Conservation (phyloP, 2,797 vertebrate genomes). For the Phylloscopus collybita region DNA sequence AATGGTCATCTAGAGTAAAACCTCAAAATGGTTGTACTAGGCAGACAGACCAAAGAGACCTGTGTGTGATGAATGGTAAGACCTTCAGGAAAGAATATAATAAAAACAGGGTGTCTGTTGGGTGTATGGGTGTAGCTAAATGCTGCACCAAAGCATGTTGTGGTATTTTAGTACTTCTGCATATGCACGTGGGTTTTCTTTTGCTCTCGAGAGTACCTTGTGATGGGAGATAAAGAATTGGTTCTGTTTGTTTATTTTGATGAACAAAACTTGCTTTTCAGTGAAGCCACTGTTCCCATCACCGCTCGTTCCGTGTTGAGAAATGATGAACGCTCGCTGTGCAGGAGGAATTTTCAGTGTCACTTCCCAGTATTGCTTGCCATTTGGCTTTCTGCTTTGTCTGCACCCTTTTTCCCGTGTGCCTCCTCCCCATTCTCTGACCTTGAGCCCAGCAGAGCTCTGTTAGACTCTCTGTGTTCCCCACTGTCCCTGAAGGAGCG, state of each 20-base stretch:
- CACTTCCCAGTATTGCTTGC: fast-evolving
- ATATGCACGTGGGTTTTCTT: fast-evolving
- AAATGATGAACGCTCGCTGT: background rate
- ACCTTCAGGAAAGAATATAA: background rate
- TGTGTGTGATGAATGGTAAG: background rate
- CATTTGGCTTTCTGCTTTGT: background rate
- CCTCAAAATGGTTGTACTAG: background rate
- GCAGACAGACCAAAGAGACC: background rate
- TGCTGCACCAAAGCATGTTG: background rate
- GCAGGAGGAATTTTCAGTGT: background rate
- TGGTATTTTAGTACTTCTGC: background rate
- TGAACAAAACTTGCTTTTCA: background rate
- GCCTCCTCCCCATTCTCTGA: fast-evolving
- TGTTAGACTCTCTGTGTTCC: fast-evolving
- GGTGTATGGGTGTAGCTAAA: background rate
- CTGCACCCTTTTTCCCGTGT: background rate
- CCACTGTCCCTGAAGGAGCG: too few species aligned
- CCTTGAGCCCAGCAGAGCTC: fast-evolving
- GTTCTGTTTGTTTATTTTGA: background rate
- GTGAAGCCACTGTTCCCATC: background rate
- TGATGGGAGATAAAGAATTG: background rate
- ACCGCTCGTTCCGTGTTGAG: fast-evolving
- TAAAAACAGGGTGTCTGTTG: background rate
- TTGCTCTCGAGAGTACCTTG: background rate
- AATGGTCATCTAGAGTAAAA: background rate